These are phyloP conservation scores for Lepidurus arcticus DNA, from an alignment of 1,140 invertebrate genomes.

Conservation along the genomic window DNA sequence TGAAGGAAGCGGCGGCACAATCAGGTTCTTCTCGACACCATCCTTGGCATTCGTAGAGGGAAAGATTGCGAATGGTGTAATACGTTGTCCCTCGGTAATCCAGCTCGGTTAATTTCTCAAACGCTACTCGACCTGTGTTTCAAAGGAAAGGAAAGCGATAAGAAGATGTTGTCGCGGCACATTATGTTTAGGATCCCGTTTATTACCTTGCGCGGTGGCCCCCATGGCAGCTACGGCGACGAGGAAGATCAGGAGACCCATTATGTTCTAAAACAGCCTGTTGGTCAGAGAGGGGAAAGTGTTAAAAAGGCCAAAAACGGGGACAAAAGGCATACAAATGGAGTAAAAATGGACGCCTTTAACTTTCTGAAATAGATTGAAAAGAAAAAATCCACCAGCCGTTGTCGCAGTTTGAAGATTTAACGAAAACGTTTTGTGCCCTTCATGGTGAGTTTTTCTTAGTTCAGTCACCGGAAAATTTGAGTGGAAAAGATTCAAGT, in stretches of 20 bases:
- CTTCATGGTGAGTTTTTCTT: not conserved
- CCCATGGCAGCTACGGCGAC: not conserved
- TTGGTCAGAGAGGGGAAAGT: not conserved
- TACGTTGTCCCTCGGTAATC: slow-evolving; percentile 86
- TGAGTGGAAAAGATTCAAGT: not conserved
- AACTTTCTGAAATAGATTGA: not conserved
- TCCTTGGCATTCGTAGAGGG: slow-evolving; percentile 87
- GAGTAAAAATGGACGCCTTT: not conserved
- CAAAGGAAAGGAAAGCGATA: slow-evolving; percentile 37
- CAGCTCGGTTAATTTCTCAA: slow-evolving; percentile 86
- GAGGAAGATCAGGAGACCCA: not conserved
- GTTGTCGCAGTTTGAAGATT: not conserved
- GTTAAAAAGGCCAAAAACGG: not conserved
- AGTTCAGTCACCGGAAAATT: not conserved
- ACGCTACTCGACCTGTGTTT: slow-evolving; percentile 60
- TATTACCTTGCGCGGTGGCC: not conserved
- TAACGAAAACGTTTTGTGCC: not conserved
- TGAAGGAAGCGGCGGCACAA: slow-evolving; percentile 82
- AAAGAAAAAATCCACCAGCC: not conserved
- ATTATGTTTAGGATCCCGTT: not conserved
- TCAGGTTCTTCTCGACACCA: slow-evolving; percentile 88
- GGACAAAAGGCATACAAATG: not conserved
- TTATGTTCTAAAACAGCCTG: slow-evolving; percentile 6
- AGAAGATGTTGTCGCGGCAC: slow-evolving; percentile 23
- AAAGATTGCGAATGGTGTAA: slow-evolving; percentile 85